Conservation (phyloP, 2,797 vertebrate genomes). For the Ateles fusciceps region DNA sequence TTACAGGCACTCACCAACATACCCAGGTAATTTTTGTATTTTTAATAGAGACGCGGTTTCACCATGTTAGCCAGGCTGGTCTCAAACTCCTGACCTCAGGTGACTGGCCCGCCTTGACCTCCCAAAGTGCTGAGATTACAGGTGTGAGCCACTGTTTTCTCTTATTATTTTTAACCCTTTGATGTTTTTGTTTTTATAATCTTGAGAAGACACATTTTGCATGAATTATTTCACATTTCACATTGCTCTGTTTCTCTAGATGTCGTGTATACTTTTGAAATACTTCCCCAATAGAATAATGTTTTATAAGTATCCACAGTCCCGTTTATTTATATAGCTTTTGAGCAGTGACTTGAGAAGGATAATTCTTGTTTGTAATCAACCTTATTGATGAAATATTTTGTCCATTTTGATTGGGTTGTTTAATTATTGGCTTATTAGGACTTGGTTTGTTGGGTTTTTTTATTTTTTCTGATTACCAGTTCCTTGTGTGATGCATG, state of each 20-base stretch:
- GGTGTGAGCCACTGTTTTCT: not conserved
- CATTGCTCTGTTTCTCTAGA: not conserved
- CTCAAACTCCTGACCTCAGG: not conserved
- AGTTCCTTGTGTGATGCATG: not conserved
- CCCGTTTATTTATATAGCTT: not conserved
- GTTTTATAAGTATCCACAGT: not conserved
- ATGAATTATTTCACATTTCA: conserved; percentile 20
- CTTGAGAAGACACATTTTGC: not conserved
- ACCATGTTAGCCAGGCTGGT: not conserved
- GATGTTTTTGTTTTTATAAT: not conserved
- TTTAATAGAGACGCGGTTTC: not conserved
- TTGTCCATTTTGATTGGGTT: not conserved
- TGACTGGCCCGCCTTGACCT: not conserved
- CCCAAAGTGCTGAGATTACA: not conserved
- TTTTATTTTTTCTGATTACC: not conserved
- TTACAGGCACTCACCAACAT: too few relatives aligned
- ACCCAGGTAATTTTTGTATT: not conserved
- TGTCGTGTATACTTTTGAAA: not conserved
- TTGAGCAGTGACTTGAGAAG: not conserved
- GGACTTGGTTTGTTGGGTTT: not conserved
- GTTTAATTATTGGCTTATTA: not conserved
- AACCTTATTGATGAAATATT: not conserved
- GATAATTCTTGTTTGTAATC: not conserved
- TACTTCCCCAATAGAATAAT: not conserved
- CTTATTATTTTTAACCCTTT: not conserved